Base-by-base conservation (phyloP, 2,888 invertebrate genomes). In the Agrotis ipsilon region DNA sequence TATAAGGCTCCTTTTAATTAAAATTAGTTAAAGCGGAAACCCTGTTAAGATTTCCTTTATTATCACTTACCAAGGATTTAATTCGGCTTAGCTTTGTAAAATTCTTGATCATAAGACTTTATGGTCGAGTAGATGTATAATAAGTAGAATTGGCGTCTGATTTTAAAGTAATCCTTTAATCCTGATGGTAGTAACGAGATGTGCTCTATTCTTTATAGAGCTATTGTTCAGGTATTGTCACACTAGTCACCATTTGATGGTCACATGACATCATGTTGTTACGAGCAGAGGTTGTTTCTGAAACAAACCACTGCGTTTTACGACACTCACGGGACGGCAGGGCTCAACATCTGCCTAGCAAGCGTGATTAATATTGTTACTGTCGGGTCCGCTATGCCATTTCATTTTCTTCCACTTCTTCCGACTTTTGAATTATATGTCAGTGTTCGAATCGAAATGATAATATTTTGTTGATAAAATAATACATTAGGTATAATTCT, bases 11-110 rank as follows among this genome's bases (percentile, higher is more conserved):
- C 39, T 59, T 74, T 61, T 78, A 78, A 80, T 77, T 74, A 65
- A 68, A 78, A 80, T 68, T 58, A 14, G 58, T 48, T 68, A 75
- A 61, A 68, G 48, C 57, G 80, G 60, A 68, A 79, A 64, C 48
- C 51, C 63, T 59, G 48, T 61, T 51, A 68, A 45, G 58, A 63
- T 63, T 79, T 80, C 61, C 80, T 79, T 63, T 73, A 64, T 57
- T 61, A 59, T 43, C 18, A 66, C 46, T 61, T 51, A 55, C 55
- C 63, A 61, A 72, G 64, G 78, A 58, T 52, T 72, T 51, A 71
- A 60, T 63, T 77, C 49, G 18, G 16, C n/a, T 57, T 60, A 51
- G 32, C 7, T 62, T 63, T 63, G 16, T 63, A n/a, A 62, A 45
- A 54, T 16, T 69, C n/a, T 27, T 45, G 39, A 52, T 66, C 4